Conservation (phyloP, 2,113 vertebrate genomes). For the Tachycineta bicolor region DNA sequence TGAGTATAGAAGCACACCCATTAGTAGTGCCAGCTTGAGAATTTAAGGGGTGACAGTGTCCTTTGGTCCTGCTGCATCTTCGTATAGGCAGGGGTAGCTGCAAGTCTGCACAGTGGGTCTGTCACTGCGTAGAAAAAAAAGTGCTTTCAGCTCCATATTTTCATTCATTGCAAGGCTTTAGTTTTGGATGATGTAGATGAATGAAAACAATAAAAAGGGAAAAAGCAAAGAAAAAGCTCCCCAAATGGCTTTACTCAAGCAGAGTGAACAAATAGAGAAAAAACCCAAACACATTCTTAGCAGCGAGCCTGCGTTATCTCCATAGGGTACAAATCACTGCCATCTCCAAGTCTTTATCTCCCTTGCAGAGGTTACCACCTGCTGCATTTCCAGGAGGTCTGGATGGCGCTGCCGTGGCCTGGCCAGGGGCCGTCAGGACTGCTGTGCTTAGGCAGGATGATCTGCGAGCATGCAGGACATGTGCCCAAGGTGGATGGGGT, state of each 20-base stretch:
- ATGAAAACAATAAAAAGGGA: neutral
- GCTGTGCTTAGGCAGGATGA: neutral
- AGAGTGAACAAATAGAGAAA: neutral
- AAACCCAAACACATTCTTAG: neutral
- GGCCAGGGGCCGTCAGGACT: neutral
- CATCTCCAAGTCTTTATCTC: slow-evolving; percentile 43
- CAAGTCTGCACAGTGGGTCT: neutral
- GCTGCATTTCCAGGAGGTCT: slow-evolving; percentile 24
- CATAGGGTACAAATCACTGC: neutral
- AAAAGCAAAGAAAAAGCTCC: neutral
- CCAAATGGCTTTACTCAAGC: neutral
- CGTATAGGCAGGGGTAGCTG: neutral
- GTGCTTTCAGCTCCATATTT: neutral
- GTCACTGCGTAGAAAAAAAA: neutral
- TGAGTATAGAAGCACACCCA: neutral
- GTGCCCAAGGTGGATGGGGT: neutral
- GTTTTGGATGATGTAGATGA: neutral
- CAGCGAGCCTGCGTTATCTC: neutral
- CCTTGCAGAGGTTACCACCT: slow-evolving; percentile 41
- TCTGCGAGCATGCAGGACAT: neutral
- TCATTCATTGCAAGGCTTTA: neutral
- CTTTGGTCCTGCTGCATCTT: neutral
- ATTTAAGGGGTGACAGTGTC: neutral
- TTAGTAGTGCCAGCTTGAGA: neutral
- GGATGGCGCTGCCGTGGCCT: neutral